Evolutionary conservation across 2,888 invertebrate species (phyloP).

Genomic region (Lasioglossum villosulum): DNA sequence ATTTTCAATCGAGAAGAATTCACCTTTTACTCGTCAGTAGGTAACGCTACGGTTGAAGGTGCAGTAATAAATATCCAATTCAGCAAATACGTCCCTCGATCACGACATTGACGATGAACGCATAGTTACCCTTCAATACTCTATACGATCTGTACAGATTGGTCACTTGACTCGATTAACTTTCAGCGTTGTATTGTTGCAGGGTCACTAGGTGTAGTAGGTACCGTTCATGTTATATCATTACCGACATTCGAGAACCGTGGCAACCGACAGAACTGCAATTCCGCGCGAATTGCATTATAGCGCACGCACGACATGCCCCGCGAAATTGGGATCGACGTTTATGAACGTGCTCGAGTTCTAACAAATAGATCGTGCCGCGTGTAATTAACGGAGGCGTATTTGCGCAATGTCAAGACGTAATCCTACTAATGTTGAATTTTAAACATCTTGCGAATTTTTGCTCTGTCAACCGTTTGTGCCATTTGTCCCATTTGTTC

Average conservation of each 20-base stretch:
- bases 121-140: conserved; percentile 21
- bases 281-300: conserved; percentile 58
- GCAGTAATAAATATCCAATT: not conserved
- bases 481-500: not conserved
- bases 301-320: conserved; percentile 37
- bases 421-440: conserved; percentile 31
- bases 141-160: conserved; percentile 57
- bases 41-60: not conserved
- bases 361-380: conserved; percentile 49
- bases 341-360: conserved; percentile 48
- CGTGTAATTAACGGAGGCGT: conserved; percentile 50
- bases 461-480: not conserved
- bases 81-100: conserved; percentile 1
- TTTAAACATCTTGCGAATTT: conserved; percentile 2
- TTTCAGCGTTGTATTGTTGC: conserved; percentile 69
- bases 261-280: conserved; percentile 48
- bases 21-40: not conserved
- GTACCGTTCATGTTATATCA: conserved; percentile 60
- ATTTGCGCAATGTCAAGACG: conserved; percentile 37
- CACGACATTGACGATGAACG: conserved; percentile 14
- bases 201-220: conserved; percentile 68
- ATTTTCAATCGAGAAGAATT: no score
- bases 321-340: conserved; percentile 58
- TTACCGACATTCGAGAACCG: conserved; percentile 58
- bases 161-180: conserved; percentile 73